Conservation (phyloP, 1,140 invertebrate genomes). For the Leptonema lineaticorne region DNA sequence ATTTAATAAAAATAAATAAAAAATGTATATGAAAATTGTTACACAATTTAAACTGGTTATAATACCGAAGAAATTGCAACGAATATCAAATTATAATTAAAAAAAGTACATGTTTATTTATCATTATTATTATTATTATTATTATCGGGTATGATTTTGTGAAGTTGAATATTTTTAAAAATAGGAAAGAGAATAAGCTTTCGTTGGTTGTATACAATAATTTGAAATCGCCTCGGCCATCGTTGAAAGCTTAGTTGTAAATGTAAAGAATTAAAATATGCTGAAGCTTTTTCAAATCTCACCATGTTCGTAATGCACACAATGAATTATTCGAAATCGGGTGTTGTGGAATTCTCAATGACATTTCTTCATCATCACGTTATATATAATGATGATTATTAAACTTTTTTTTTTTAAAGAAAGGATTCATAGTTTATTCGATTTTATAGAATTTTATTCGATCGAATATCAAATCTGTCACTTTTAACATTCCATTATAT, state of each 20-base stretch:
- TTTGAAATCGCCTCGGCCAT: slow-evolving; percentile 26
- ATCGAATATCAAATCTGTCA: too few relatives aligned
- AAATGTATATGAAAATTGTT: slow-evolving; percentile 9
- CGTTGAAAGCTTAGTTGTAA: slow-evolving; percentile 11
- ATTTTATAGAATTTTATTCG: too few relatives aligned
- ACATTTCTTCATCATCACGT: too few relatives aligned
- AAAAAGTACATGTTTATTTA: slow-evolving; percentile 12
- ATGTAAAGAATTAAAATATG: too few relatives aligned
- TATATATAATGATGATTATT: too few relatives aligned
- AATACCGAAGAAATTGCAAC: slow-evolving; percentile 11
- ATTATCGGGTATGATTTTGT: not conserved
- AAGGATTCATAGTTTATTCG: too few relatives aligned
- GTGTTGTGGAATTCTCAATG: too few relatives aligned
- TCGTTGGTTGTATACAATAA: slow-evolving; percentile 21
- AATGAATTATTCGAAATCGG: too few relatives aligned
- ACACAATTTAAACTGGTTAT: too few relatives aligned
- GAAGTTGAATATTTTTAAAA: slow-evolving; percentile 22
- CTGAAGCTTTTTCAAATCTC: slow-evolving; percentile 11
- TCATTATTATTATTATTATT: too few relatives aligned
- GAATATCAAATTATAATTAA: not conserved
- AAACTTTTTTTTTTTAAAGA: too few relatives aligned
- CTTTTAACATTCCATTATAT: too few relatives aligned
- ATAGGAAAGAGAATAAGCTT: slow-evolving; percentile 4
- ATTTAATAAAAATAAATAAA: not conserved
- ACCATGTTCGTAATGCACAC: slow-evolving; percentile 7